These are phyloP conservation scores for Scomber japonicus DNA, from an alignment of 2,113 vertebrate species.

Conservation along the genomic window DNA sequence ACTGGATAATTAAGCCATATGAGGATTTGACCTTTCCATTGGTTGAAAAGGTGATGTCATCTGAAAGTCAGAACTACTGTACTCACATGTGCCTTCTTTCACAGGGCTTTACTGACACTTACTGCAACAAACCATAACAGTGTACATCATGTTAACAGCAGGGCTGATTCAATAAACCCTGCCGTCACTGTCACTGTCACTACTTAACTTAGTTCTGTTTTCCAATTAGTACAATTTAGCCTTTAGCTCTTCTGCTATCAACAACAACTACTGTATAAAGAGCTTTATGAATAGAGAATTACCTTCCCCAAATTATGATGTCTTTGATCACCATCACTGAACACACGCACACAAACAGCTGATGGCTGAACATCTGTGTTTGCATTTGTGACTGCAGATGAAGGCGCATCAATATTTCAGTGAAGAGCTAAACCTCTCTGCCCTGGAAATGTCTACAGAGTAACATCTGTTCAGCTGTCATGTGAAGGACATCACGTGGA, in stretches of 20 bases:
- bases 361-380: not conserved
- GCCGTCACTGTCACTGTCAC: too few relatives aligned
- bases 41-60: too few relatives aligned
- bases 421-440: not conserved
- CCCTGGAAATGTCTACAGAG: not conserved
- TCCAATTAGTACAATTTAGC: too few relatives aligned
- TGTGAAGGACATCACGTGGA: not conserved
- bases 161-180: too few relatives aligned
- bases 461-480: not conserved
- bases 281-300: not conserved
- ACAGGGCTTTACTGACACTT: too few relatives aligned
- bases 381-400: not conserved
- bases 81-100: too few relatives aligned
- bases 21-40: too few relatives aligned
- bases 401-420: conserved; percentile 8
- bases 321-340: not conserved
- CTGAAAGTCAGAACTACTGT: too few relatives aligned
- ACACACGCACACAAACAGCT: not conserved
- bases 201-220: too few relatives aligned
- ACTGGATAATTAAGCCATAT: too few relatives aligned
- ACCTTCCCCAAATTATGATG: not conserved
- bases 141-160: too few relatives aligned
- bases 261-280: not conserved
- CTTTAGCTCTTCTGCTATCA: not conserved
- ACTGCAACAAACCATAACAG: too few relatives aligned